Conservation (phyloP, 53 echinoderm and acorn worm genomes). For the Astropecten irregularis region DNA sequence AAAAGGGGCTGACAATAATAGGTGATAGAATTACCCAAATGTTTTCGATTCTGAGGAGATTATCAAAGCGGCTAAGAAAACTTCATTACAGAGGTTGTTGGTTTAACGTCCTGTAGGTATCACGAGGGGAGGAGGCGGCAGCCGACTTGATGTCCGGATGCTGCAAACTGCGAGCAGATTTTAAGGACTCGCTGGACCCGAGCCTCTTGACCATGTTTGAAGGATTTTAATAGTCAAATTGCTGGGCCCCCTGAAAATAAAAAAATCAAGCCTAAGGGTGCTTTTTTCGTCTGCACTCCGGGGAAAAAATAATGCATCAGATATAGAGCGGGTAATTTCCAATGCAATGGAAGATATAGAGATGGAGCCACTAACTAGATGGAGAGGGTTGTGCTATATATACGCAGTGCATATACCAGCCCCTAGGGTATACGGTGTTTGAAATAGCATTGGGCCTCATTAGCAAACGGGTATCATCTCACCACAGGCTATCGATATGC, state of each 20-base stretch:
- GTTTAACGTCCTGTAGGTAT: no score
- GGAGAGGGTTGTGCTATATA: no score
- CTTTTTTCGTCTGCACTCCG: background rate
- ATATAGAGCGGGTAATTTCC: slow-evolving; percentile 25
- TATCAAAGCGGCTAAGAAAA: slow-evolving; percentile 26
- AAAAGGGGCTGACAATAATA: background rate
- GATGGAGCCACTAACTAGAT: no score
- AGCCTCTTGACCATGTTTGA: no score
- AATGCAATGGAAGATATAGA: no score
- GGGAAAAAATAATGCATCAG: background rate
- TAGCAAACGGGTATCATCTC: slow-evolving; percentile 18
- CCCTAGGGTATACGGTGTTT: no score
- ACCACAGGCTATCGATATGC: background rate
- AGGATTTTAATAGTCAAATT: background rate
- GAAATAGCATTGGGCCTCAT: background rate
- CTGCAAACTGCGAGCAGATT: no score
- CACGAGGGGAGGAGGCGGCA: no score
- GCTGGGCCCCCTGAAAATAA: background rate
- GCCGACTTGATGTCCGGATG: no score
- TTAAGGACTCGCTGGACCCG: no score
- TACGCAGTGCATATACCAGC: no score
- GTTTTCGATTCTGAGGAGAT: slow-evolving; percentile 32
- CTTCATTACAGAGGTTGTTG: background rate
- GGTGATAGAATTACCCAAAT: slow-evolving; percentile 31
- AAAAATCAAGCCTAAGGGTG: slow-evolving; percentile 4